phyloP scores from a whole-genome alignment of 2,888 invertebrate genomes.

The Callosobruchus maculatus region DNA sequence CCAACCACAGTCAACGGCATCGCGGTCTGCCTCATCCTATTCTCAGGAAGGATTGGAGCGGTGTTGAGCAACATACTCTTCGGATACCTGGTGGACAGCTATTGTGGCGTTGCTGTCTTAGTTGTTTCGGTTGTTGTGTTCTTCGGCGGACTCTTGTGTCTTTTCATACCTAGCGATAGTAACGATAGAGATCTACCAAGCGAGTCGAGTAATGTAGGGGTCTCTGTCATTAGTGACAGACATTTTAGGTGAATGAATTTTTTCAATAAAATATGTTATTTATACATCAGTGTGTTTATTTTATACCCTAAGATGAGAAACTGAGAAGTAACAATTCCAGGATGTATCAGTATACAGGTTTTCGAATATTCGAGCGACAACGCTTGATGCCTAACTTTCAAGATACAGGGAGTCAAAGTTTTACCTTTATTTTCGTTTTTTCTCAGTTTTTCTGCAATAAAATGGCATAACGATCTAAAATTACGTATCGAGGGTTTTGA shows the following conservation, averaged over 20 bases:
- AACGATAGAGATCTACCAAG: constrained; percentile 9
- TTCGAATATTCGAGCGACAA: too few relatives aligned
- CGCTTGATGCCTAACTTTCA: too few relatives aligned
- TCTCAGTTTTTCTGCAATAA: too few relatives aligned
- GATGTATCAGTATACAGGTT: too few relatives aligned
- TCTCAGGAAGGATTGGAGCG: constrained; percentile 64
- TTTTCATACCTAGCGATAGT: constrained; percentile 30
- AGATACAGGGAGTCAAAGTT: too few relatives aligned
- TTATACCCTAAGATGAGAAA: not conserved
- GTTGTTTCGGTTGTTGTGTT: constrained; percentile 56
- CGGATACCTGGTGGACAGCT: constrained; percentile 60
- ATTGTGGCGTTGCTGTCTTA: constrained; percentile 62
- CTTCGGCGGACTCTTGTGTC: constrained; percentile 45
- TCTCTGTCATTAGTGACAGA: not conserved
- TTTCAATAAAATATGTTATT: not conserved
- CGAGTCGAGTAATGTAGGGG: not conserved
- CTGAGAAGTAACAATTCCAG: too few relatives aligned
- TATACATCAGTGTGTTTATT: not conserved
- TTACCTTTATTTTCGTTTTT: too few relatives aligned
- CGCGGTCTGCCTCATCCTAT: constrained; percentile 62
- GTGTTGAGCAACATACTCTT: constrained; percentile 63
- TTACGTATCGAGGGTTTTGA: too few relatives aligned
- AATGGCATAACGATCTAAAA: too few relatives aligned
- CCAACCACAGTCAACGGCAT: constrained; percentile 54
- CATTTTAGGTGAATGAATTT: not conserved